phyloP scores from a whole-genome alignment of 2,113 vertebrate species.

The Notechis scutatus region DNA sequence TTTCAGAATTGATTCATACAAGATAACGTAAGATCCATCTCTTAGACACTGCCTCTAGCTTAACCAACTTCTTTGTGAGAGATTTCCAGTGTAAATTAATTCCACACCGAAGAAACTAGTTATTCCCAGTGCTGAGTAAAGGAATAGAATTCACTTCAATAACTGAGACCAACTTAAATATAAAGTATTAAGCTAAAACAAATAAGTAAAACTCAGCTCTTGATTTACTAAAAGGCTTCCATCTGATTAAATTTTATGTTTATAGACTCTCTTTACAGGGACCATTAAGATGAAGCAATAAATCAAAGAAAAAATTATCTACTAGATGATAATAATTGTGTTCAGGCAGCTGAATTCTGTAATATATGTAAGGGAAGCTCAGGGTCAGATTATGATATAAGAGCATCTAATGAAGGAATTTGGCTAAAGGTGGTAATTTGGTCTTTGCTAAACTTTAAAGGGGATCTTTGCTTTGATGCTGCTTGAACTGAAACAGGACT shows the following conservation, averaged over 20 bases:
- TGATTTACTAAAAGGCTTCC: slow-evolving; percentile 1
- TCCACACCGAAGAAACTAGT: background rate
- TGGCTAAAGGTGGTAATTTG: background rate
- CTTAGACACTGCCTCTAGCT: background rate
- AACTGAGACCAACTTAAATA: background rate
- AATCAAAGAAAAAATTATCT: background rate
- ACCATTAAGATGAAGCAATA: background rate
- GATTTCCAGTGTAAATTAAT: background rate
- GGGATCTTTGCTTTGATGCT: background rate
- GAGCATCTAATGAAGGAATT: background rate
- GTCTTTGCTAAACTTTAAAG: background rate
- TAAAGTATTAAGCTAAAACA: rapidly evolving
- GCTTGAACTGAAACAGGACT: background rate
- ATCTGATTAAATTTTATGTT: slow-evolving; percentile 1
- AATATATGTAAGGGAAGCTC: background rate
- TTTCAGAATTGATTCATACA: background rate
- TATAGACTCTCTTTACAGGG: background rate
- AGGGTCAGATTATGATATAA: background rate
- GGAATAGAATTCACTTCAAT: background rate
- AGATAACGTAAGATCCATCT: background rate
- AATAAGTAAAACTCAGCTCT: background rate
- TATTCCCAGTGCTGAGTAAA: background rate
- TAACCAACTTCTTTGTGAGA: background rate
- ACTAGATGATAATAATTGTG: background rate
- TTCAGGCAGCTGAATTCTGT: background rate